Conservation (phyloP, 2,888 invertebrate genomes). For the Neoitamus cyanurus region DNA sequence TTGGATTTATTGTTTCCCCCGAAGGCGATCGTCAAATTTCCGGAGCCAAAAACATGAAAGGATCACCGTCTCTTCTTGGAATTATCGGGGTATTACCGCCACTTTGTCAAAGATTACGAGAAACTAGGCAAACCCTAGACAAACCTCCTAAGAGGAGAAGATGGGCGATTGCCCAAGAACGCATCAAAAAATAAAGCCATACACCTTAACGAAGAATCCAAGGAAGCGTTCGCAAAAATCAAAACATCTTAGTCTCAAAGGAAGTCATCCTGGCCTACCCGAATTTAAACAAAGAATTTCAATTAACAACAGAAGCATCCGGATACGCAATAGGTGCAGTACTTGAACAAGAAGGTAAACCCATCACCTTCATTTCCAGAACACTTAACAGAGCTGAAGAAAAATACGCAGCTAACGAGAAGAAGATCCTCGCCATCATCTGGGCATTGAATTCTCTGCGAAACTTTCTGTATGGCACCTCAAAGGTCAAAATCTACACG, state of each 20-base stretch:
- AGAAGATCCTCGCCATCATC: too few relatives aligned
- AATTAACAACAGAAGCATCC: background rate
- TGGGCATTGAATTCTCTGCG: too few relatives aligned
- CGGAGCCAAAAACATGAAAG: constrained; percentile 41
- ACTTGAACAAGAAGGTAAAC: constrained; percentile 47
- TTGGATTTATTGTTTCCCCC: constrained; percentile 43
- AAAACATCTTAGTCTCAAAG: background rate
- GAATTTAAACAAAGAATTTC: background rate
- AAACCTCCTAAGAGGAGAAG: constrained; percentile 42
- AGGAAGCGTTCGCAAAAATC: background rate
- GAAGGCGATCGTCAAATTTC: constrained; percentile 45
- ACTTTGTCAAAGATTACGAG: constrained; percentile 46
- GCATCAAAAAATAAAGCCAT: constrained; percentile 51
- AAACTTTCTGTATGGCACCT: too few relatives aligned
- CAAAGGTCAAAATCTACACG: too few relatives aligned
- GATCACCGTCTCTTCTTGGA: constrained; percentile 46
- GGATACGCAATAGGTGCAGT: background rate
- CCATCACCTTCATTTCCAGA: constrained; percentile 56
- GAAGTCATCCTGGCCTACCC: background rate
- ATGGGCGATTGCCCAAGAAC: constrained; percentile 49
- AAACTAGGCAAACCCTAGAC: constrained; percentile 42
- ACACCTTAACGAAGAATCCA: background rate
- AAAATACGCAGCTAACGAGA: too few relatives aligned
- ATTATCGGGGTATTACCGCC: constrained; percentile 48
- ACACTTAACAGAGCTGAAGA: constrained; percentile 53